Percentiles rank a stretch among this genome's conserved stretches.
phyloP scores from a whole-genome alignment of 1,140 invertebrate species.

The Tetramorium alpestre region DNA sequence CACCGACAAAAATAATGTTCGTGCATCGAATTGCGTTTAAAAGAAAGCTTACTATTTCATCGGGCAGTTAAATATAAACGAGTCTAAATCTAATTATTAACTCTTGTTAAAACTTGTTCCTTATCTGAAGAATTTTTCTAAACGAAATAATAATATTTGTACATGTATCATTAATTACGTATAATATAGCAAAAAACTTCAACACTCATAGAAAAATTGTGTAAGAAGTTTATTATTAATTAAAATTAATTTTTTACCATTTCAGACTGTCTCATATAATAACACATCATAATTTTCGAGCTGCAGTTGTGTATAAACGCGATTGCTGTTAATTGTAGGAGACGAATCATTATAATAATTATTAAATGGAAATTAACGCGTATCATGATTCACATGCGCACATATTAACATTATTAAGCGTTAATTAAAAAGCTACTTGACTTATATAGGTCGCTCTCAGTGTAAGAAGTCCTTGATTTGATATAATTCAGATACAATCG shows the following conservation, averaged over 20 bases:
- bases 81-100: background rate
- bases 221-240: background rate
- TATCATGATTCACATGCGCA: background rate
- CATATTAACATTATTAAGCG: conserved; percentile 21
- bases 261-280: background rate
- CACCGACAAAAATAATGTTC: background rate
- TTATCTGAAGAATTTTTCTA: background rate
- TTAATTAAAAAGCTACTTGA: conserved; percentile 17
- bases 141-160: background rate
- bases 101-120: background rate
- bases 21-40: background rate
- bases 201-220: background rate
- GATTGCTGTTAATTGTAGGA: background rate
- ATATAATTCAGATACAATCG: background rate
- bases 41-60: background rate
- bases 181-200: background rate
- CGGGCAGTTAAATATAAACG: background rate
- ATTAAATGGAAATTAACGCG: background rate
- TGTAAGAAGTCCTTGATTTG: conserved; percentile 23
- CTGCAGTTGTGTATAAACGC: background rate
- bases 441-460: background rate
- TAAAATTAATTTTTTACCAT: conserved; percentile 9
- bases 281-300: background rate
- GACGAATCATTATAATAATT: conserved; percentile 10
- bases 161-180: background rate